phyloP scores from a whole-genome alignment of 2,888 invertebrate species.

The Synanthedon formicaeformis region DNA sequence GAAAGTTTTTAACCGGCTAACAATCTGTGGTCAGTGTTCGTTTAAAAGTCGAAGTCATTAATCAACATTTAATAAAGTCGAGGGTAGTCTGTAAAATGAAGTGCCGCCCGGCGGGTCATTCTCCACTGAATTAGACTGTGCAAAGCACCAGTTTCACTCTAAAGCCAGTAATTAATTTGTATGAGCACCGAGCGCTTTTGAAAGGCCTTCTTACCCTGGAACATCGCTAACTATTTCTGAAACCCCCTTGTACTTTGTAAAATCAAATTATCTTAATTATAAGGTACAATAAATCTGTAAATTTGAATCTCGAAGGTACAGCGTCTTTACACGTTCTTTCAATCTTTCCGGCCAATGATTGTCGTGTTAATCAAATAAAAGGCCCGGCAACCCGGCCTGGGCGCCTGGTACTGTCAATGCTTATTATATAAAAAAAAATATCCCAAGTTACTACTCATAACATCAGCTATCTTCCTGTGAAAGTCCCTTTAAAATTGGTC shows the following conservation, averaged over 20 bases:
- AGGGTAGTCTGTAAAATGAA: constrained; percentile 1
- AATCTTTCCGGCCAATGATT: too few species aligned
- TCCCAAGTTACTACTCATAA: too few species aligned
- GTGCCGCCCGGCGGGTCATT: constrained; percentile 15
- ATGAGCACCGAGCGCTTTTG: constrained; percentile 14
- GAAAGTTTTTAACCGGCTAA: not conserved
- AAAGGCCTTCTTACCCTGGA: not conserved
- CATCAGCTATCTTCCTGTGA: too few species aligned
- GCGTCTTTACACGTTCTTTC: too few species aligned
- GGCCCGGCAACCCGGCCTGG: too few species aligned
- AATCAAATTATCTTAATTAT: too few species aligned
- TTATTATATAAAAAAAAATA: too few species aligned
- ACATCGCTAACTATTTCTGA: not conserved
- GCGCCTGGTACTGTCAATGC: too few species aligned
- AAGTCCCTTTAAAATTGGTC: too few species aligned
- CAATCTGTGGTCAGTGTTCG: not conserved
- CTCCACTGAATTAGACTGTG: constrained; percentile 29
- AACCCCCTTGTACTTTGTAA: not conserved
- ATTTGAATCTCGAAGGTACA: too few species aligned
- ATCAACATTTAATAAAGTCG: constrained; percentile 14
- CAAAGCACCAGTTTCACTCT: constrained; percentile 27
- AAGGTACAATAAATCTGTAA: too few species aligned
- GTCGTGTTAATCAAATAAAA: too few species aligned
- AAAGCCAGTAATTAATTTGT: constrained; percentile 46
- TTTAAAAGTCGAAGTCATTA: not conserved